Percentiles rank a stretch among this genome's conserved stretches.
These are phyloP conservation scores for Frankliniella fusca DNA, from an alignment of 2,888 invertebrate species.

Conservation along the genomic window DNA sequence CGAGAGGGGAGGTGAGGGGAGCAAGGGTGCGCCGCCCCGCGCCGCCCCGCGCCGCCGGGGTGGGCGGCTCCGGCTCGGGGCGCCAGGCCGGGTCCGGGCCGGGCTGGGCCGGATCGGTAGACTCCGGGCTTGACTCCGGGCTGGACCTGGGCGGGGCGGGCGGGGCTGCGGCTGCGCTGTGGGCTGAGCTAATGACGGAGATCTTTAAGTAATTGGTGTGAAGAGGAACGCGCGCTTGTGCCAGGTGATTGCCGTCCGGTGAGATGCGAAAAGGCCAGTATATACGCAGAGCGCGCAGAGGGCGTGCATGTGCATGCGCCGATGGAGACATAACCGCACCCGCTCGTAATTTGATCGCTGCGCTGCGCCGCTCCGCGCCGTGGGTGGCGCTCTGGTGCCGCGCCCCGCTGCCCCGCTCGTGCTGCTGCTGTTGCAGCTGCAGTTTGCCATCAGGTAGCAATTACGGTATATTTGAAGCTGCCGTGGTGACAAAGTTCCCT, in stretches of 20 bases:
- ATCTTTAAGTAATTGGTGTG: neutral
- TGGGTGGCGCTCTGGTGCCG: no score
- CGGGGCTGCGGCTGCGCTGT: neutral
- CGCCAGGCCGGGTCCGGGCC: neutral
- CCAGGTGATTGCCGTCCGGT: neutral
- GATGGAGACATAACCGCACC: no score
- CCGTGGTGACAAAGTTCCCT: no score
- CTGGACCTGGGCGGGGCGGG: neutral
- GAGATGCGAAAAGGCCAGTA: no score
- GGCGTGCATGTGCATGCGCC: no score
- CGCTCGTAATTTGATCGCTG: no score
- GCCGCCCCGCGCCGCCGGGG: neutral
- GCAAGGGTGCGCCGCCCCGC: neutral
- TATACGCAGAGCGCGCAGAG: no score
- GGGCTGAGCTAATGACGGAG: neutral
- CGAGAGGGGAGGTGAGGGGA: neutral
- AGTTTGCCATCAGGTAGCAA: neutral
- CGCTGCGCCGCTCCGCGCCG: no score
- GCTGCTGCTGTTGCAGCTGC: no score
- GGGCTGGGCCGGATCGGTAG: no score
- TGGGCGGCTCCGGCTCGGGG: neutral
- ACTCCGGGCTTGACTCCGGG: no score
- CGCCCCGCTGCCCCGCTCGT: no score
- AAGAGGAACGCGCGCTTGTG: neutral
- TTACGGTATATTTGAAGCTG: neutral